Conservation (phyloP, 2,113 vertebrate genomes). For the Kryptolebias marmoratus region DNA sequence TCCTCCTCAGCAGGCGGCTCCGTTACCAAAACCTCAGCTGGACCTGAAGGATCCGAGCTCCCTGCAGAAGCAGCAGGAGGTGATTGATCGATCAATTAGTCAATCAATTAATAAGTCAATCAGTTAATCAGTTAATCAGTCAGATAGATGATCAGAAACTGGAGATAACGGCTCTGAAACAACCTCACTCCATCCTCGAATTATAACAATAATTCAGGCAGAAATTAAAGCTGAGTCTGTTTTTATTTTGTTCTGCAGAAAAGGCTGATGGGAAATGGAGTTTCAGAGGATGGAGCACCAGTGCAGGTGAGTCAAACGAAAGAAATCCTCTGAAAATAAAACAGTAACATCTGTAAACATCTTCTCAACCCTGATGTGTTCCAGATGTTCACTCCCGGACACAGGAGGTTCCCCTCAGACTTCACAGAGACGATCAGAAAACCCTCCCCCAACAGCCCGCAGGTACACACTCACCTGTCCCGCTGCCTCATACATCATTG, state of each 20-base stretch:
- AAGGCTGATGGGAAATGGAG: constrained; percentile 61
- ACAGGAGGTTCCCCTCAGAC: constrained; percentile 73
- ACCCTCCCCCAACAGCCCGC: constrained; percentile 60
- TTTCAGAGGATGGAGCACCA: constrained; percentile 20
- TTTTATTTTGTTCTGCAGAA: constrained; percentile 23
- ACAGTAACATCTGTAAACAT: background rate
- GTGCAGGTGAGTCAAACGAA: background rate
- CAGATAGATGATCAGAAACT: too few relatives aligned
- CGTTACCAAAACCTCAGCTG: constrained; percentile 59
- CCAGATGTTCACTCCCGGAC: constrained; percentile 62
- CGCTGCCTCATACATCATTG: background rate
- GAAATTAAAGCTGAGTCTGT: too few relatives aligned
- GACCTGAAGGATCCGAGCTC: constrained; percentile 29
- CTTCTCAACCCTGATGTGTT: background rate
- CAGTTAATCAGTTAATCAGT: too few relatives aligned
- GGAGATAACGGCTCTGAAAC: too few relatives aligned
- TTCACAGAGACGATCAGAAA: constrained; percentile 49
- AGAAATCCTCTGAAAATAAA: too few relatives aligned
- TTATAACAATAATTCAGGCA: too few relatives aligned
- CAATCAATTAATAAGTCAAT: too few relatives aligned
- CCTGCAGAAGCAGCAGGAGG: constrained; percentile 36
- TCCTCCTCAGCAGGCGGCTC: constrained; percentile 19
- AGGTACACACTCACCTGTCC: constrained; percentile 37
- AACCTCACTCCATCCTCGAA: too few relatives aligned
- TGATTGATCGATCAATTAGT: background rate